Percentiles rank a stretch among this genome's conserved stretches.
These are phyloP conservation scores for Aphelenchoides fujianensis DNA, from an alignment of 1,140 invertebrate genomes.

Conservation along the genomic window DNA sequence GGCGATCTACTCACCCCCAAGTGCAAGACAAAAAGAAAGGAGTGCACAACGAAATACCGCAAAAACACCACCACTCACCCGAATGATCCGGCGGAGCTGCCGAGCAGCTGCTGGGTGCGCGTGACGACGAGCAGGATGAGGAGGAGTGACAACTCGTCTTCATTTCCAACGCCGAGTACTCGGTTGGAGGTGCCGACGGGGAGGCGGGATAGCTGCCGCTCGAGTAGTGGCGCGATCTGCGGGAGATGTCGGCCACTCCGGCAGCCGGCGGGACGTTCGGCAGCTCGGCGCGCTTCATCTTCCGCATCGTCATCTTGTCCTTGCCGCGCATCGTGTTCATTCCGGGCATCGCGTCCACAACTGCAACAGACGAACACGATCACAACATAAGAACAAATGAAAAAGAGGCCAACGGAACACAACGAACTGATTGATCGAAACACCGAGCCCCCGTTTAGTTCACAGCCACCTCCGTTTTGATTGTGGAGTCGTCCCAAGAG, in stretches of 20 bases:
- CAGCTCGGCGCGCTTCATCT: slow-evolving; percentile 10
- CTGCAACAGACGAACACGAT: too few species aligned
- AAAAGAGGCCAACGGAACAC: background rate
- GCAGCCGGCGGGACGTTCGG: slow-evolving; percentile 4
- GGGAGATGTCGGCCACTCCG: slow-evolving; percentile 6
- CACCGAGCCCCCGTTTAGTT: too few species aligned
- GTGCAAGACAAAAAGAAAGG: too few species aligned
- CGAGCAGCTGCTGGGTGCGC: slow-evolving; percentile 9
- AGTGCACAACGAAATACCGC: background rate
- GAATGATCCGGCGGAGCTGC: background rate
- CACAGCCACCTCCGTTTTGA: too few species aligned
- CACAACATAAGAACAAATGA: background rate
- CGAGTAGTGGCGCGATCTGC: slow-evolving; percentile 6
- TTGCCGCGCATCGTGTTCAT: background rate
- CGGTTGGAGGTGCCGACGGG: background rate
- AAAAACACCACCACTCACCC: background rate
- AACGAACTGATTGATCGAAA: background rate
- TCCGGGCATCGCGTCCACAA: background rate
- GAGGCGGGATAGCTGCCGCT: background rate
- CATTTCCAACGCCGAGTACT: background rate
- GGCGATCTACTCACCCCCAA: too few species aligned
- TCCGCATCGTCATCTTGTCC: slow-evolving; percentile 12
- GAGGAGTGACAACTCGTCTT: slow-evolving; percentile 12
- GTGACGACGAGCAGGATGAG: background rate
- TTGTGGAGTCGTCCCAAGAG: too few species aligned